Base-by-base conservation (phyloP, 2,888 invertebrate species). In the Chrysopilus asiliformis region DNA sequence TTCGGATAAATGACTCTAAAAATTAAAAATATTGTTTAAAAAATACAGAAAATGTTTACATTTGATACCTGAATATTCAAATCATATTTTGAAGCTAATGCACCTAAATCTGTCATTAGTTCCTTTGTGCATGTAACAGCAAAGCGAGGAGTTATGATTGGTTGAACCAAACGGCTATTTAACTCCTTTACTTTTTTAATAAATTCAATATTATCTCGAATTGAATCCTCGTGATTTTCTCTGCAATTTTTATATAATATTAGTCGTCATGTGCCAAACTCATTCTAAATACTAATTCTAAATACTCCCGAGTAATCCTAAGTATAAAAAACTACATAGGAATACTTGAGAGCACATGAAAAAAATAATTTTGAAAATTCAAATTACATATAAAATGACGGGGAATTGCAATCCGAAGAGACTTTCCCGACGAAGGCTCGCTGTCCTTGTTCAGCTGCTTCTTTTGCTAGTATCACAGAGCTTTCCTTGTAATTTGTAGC, bases 361-460 rank as follows among this genome's bases (percentile, higher is more conserved):
- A n/a, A 22, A 22, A 8, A 10, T 8, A 22, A 22, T 22, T 22
- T 22, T 8, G 7, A 8, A 22, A 10, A 22, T 22, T 22, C 10
- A 22, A 22, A 22, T 22, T 22, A 8, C 22, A 8, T 22, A 22
- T 22, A 22, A n/a, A n/a, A n/a, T n/a, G n/a, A n/a, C n/a, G 63
- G 63, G 40, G 57, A 53, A 34, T 56, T 53, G 37, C 53, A 51
- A 45, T 63, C 51, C 4, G 61, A 58, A 34, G 61, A 61, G 5
- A 90, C 79, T 72, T 91, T 91, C 1, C 91, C 91, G 22, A 91
- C 68, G 4, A 86, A 68, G 2, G 86, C 89, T 45, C 91, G 71
- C 60, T 93, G 91, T 2, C 80, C 79, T 45, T 72, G 59, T 40
- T 67, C 63, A 1, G 72, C 60, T 3, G 70, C 76, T 52, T 76